Base-by-base conservation (phyloP, 92 coral and sea anemone species). In the Paragorgia papillata region DNA sequence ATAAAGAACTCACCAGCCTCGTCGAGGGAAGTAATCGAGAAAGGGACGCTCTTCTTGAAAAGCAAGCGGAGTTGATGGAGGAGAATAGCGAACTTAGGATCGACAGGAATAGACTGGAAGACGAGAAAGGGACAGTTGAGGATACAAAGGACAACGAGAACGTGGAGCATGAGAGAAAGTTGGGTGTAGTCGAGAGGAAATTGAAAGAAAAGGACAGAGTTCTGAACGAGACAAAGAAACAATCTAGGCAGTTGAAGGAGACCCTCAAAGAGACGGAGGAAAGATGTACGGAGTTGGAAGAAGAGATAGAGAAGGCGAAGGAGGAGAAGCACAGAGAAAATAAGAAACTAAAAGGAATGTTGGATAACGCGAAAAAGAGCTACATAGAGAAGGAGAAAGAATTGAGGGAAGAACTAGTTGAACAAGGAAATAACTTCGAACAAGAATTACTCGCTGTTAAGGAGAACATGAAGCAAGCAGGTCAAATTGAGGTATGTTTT, bases 221-320 rank as follows among this genome's bases (percentile, higher is more conserved):
- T 21, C 78, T 90, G 66, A 74, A 79, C 21, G 98, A 91, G 57
- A 89, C 98, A 7, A 91, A 94, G 67, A 89, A 80, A 57, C 98
- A 90, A 32, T 76, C 89, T 17, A 84, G 82, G 24, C 89, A 81
- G 43, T 75, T 91, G 62, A 85, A 83, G 24, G 88, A 71, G 5
- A 56, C 28, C 2, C 33, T 56, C 10, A 56, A 56, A 56, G 28
- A 22, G 33, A 28, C 30, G 13, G 62, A 56, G 33, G 62, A 22
- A 17, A 56, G 31, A 28, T 56, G 33, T 22, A 3, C 62, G 8
- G 31, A 56, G 1, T 56, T 56, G 22, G 7, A 82, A 46, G 88
- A 79, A 0, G 97, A 90, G 41, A 66, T 81, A 58, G 91, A 89
- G 24, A 89, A 86, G 28, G 22, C 10, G 13, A 28, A 28, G 9